Evolutionary conservation across 2,888 invertebrate genomes (phyloP).

Genomic region (Cordilura impudica): DNA sequence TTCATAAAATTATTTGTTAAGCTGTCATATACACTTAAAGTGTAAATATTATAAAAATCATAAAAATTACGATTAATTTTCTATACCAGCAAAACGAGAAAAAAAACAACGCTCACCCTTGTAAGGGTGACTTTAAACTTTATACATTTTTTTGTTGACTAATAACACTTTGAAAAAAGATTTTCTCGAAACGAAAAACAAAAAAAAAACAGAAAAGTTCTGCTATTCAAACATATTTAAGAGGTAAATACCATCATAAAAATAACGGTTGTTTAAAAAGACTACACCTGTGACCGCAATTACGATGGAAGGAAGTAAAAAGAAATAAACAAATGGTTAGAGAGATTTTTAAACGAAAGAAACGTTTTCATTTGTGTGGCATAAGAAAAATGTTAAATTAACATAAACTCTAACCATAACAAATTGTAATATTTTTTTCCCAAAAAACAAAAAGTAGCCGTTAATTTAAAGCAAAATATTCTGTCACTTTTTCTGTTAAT

Average conservation of each 20-base stretch:
- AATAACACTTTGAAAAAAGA: slow-evolving; percentile 60
- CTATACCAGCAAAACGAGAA: not conserved
- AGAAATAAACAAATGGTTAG: slow-evolving; percentile 14
- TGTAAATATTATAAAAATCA: slow-evolving; percentile 73
- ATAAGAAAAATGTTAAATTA: slow-evolving; percentile 51
- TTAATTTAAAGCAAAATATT: slow-evolving; percentile 34
- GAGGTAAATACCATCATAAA: slow-evolving; percentile 70
- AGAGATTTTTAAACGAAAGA: not conserved
- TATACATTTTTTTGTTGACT: slow-evolving; percentile 34
- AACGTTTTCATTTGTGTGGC: slow-evolving; percentile 1
- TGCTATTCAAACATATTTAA: slow-evolving; percentile 41
- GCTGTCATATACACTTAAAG: slow-evolving; percentile 65
- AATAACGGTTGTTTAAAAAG: slow-evolving; percentile 65
- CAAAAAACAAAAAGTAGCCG: slow-evolving; percentile 7
- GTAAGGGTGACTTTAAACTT: slow-evolving; percentile 28
- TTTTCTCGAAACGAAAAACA: slow-evolving; percentile 11
- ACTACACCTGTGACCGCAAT: slow-evolving; percentile 76
- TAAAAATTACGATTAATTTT: slow-evolving; percentile 67
- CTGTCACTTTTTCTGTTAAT: slow-evolving; percentile 51
- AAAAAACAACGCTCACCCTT: not conserved
- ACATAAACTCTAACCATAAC: slow-evolving; percentile 49
- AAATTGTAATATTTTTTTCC: slow-evolving; percentile 1
- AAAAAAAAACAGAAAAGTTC: slow-evolving; percentile 15
- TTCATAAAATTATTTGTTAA: slow-evolving; percentile 65
- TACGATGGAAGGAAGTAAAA: slow-evolving; percentile 59